A percentile compares a stretch with the other conserved stretches of the same genome.
phyloP scores from a whole-genome alignment of 1,140 invertebrate species.

The Drosophila cardini region DNA sequence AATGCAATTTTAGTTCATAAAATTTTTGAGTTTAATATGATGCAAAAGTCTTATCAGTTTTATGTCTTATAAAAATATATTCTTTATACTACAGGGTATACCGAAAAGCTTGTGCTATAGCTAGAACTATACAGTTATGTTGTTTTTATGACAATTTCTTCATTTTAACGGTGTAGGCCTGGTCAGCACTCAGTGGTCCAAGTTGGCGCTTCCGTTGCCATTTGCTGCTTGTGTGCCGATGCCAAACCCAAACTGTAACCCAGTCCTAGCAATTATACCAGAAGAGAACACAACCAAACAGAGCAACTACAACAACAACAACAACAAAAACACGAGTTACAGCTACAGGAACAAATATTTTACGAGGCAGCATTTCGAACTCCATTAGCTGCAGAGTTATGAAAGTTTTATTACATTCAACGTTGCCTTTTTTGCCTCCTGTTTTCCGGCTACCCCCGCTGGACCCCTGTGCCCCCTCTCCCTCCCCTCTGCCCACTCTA shows the following conservation, averaged over 20 bases:
- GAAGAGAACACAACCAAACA: background rate
- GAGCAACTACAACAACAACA: no score
- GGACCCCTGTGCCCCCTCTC: background rate
- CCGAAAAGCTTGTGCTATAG: background rate
- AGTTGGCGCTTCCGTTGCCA: conserved; percentile 77
- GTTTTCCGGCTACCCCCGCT: conserved; percentile 14
- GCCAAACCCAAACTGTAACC: conserved; percentile 37
- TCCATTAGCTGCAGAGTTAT: conserved; percentile 82
- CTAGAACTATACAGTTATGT: conserved; percentile 39
- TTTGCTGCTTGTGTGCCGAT: conserved; percentile 10
- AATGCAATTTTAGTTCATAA: no score
- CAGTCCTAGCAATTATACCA: conserved; percentile 73
- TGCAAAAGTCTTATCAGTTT: background rate
- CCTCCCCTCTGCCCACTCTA: conserved; percentile 11
- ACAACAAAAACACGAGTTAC: no score
- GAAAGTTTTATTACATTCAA: conserved; percentile 82
- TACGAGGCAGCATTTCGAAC: conserved; percentile 80
- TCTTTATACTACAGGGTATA: conserved; percentile 20
- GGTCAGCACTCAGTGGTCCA: conserved; percentile 27
- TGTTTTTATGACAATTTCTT: conserved; percentile 79
- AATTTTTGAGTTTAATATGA: background rate
- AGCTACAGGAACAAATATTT: conserved; percentile 68
- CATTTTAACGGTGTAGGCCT: conserved; percentile 50
- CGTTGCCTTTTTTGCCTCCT: conserved; percentile 45
- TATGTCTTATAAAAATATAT: no score